These are phyloP conservation scores for Echeneis naucrates DNA, from an alignment of 2,797 vertebrate species.

Conservation along the genomic window DNA sequence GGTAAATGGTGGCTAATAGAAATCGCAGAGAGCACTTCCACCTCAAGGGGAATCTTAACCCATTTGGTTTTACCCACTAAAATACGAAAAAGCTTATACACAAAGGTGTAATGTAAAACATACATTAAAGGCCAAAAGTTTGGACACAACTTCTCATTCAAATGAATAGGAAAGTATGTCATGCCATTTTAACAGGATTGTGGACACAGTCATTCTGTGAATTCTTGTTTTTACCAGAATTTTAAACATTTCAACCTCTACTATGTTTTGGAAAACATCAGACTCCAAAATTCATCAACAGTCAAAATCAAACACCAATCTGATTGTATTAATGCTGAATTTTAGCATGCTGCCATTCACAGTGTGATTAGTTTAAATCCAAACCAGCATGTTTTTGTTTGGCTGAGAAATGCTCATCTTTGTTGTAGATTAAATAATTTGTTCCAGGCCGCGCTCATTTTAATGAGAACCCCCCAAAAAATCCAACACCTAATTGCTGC, in stretches of 20 bases:
- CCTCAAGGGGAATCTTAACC: conserved; percentile 43
- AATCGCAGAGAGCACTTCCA: conserved; percentile 50
- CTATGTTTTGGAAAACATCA: neutral
- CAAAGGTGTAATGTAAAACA: no score
- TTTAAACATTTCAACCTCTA: neutral
- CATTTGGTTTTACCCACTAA: conserved; percentile 29
- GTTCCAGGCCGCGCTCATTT: conserved; percentile 33
- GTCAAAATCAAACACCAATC: no score
- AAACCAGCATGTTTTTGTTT: conserved; percentile 30
- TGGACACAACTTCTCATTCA: no score
- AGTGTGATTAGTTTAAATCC: conserved; percentile 19
- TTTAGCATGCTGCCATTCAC: neutral
- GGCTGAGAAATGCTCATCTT: conserved; percentile 39
- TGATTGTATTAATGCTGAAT: neutral
- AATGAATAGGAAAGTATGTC: no score
- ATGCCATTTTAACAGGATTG: neutral
- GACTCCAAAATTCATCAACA: neutral
- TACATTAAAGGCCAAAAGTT: no score
- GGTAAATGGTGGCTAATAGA: conserved; percentile 61
- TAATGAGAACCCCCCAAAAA: conserved; percentile 26
- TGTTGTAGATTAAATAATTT: conserved; percentile 31
- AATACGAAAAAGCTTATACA: conserved; percentile 22
- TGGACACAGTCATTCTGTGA: neutral
- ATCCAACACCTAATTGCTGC: conserved; percentile 42
- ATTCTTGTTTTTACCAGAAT: neutral